phyloP scores from a whole-genome alignment of 2,113 vertebrate species.

The Jaculus jaculus region DNA sequence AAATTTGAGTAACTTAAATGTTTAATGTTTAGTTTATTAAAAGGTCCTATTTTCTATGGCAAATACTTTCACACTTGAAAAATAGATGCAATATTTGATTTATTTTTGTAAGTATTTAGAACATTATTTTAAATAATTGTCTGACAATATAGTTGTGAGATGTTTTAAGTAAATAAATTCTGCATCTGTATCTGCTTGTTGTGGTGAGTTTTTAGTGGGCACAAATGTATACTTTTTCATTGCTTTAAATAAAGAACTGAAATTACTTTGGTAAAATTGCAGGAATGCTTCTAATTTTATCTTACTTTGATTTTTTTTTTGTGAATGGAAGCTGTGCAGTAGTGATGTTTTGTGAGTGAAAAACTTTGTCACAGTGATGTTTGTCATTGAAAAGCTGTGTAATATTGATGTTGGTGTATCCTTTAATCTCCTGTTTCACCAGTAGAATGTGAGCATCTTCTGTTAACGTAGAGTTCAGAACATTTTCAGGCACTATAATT shows the following conservation, averaged over 20 bases:
- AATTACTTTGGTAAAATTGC: slow-evolving; percentile 31
- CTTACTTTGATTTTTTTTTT: background rate
- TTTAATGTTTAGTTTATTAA: slow-evolving; percentile 60
- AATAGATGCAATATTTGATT: slow-evolving; percentile 84
- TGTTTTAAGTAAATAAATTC: slow-evolving; percentile 68
- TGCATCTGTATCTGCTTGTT: slow-evolving; percentile 56
- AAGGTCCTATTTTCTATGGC: slow-evolving; percentile 80
- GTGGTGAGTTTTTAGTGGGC: slow-evolving; percentile 21
- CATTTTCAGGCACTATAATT: background rate
- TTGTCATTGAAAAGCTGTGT: background rate
- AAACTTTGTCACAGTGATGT: background rate
- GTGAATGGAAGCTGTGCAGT: background rate
- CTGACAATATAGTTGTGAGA: slow-evolving; percentile 67
- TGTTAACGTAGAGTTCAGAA: background rate
- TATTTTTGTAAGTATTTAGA: slow-evolving; percentile 83
- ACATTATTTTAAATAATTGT: slow-evolving; percentile 74
- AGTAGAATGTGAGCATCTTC: background rate
- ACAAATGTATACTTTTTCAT: slow-evolving; percentile 10
- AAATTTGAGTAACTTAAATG: slow-evolving; percentile 55
- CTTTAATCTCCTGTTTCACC: background rate
- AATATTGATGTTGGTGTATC: background rate
- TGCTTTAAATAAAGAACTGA: slow-evolving; percentile 52
- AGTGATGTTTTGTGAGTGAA: background rate
- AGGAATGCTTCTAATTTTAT: slow-evolving; percentile 16
- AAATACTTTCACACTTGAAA: slow-evolving; percentile 77